Evolutionary conservation across 2,113 vertebrate species (phyloP), one percentile per base, ranked within the genome.

Genomic region (Dipodomys stephensi): DNA sequence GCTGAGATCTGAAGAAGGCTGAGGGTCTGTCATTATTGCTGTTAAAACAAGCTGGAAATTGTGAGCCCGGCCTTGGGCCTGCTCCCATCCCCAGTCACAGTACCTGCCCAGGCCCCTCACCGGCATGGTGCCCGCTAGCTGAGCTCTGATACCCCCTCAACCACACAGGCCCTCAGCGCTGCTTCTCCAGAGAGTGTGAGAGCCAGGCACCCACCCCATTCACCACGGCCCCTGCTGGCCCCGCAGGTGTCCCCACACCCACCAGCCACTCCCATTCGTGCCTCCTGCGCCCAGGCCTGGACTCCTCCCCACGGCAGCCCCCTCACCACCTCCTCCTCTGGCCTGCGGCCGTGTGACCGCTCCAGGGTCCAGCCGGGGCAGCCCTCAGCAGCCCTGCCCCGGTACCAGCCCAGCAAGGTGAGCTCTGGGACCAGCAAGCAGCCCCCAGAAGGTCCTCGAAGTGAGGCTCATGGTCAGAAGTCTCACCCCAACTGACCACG

Each of bases 81-180:
- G 49, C 49, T 53, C 49, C 12, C 8, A 53, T 53, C 9, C 49
- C 49, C 8, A 13, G 49, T 53, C 49, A 53, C 20, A 4, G 64
- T 13, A 64, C 27, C 81, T 22, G 39, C 62, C 82, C 39, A 49
- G 19, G 65, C 9, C 44, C 60, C 71, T 69, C 15, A 39, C 39
- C 39, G 39, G 39, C 39, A 39, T 1, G 1, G 6, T 28, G 19
- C 35, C 60, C 62, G 19, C 11, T 3, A 11, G 12, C 12, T 27
- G 28, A 46, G 44, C 35, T 65, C 35, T 22, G 1, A 0, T 30
- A 39, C 35, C 78, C 15, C 20, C 19, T 0, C 10, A 0, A 4
- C 2, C n/a, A 11, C 35, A 7, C 7, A 13, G 25, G 44, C 71
- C 16, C 27, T n/a, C n/a, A 4, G 53, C 65, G 30, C 30, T 4